A percentile compares a stretch with the other conserved stretches of the same genome.
Conservation (phyloP, 2,797 vertebrate genomes). For the Scolopax rusticola region DNA sequence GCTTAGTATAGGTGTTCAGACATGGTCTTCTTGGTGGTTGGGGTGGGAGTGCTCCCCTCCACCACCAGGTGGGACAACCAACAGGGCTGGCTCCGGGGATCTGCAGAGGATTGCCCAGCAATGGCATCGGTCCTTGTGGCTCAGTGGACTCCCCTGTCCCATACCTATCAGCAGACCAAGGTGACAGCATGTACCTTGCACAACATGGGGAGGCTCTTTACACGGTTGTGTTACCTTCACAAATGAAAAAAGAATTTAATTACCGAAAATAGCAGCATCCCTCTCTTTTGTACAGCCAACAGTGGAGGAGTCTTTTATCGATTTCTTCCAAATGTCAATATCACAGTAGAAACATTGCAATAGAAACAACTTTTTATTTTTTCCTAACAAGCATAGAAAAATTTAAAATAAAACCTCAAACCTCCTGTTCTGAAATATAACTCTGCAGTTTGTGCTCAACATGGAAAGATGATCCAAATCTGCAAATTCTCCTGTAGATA, state of each 20-base stretch:
- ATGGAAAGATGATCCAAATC: background rate
- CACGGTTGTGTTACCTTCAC: background rate
- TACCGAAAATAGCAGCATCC: background rate
- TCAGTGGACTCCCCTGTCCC: background rate
- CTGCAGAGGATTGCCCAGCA: fast-evolving
- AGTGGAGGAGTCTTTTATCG: background rate
- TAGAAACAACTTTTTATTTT: background rate
- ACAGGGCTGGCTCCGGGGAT: background rate
- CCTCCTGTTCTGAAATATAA: background rate
- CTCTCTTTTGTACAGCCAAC: background rate
- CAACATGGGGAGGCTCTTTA: background rate
- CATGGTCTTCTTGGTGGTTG: background rate
- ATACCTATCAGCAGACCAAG: background rate
- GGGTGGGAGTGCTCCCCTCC: background rate
- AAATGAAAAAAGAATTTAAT: background rate
- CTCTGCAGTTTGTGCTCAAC: background rate
- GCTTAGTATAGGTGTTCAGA: background rate
- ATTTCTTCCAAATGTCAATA: background rate
- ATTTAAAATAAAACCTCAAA: background rate
- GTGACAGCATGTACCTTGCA: no score
- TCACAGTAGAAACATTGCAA: background rate
- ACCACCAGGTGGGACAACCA: fast-evolving
- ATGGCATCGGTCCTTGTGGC: background rate
- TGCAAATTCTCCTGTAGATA: background rate
- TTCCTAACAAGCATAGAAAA: background rate